Conservation (phyloP, 2,888 invertebrate species). For the Serrognathus titanus region DNA sequence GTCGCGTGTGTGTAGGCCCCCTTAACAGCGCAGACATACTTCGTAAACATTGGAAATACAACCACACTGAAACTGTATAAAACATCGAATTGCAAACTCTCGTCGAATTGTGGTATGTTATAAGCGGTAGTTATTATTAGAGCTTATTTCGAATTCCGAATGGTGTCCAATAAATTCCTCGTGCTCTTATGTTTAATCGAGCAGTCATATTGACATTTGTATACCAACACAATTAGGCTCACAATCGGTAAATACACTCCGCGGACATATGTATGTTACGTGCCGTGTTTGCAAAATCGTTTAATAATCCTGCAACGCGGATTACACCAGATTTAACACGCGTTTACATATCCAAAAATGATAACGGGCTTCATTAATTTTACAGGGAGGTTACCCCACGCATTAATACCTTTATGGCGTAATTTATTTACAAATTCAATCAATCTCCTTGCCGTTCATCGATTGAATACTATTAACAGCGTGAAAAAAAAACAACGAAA, state of each 20-base stretch:
- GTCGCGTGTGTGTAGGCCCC: no score
- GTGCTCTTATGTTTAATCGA: conserved; percentile 24
- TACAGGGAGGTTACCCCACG: no score
- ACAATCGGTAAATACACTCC: conserved; percentile 5
- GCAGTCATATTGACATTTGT: conserved; percentile 7
- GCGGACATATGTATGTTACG: conserved; percentile 8
- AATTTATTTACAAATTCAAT: no score
- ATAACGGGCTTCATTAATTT: not conserved
- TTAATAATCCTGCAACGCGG: conserved; percentile 24
- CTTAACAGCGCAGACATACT: no score
- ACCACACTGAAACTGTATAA: not conserved
- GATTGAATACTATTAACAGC: no score
- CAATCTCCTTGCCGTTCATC: no score
- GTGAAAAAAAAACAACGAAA: no score
- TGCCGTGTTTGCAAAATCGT: conserved; percentile 23
- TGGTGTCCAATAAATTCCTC: conserved; percentile 25
- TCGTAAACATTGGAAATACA: no score
- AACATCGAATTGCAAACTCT: not conserved
- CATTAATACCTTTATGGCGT: no score
- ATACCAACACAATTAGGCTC: conserved; percentile 4
- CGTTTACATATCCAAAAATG: conserved; percentile 2
- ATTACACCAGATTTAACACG: conserved; percentile 20
- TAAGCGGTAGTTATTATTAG: conserved; percentile 17
- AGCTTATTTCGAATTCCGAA: conserved; percentile 24
- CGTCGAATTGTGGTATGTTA: not conserved